Conservation (phyloP, 2,797 vertebrate species). For the Chaetophractus vellerosus region DNA sequence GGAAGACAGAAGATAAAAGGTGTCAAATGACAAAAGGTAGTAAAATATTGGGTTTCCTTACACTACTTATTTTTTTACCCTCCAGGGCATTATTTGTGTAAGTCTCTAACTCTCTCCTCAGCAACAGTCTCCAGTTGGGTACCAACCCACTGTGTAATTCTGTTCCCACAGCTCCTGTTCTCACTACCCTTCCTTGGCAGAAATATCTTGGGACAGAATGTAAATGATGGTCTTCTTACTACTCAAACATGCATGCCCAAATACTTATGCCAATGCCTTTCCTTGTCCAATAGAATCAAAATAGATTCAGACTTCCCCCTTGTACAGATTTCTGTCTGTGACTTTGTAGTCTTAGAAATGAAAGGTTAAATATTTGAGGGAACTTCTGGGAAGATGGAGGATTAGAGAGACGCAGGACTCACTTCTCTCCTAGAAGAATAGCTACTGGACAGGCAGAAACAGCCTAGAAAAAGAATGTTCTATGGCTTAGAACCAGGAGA, state of each 20-base stretch:
- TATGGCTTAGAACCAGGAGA: too few species aligned
- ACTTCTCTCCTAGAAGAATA: too few species aligned
- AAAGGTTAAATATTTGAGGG: neutral
- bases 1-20: neutral
- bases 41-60: neutral
- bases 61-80: neutral
- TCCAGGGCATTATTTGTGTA: neutral
- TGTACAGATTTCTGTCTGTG: neutral
- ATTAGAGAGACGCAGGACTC: too few species aligned
- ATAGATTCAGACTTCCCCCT: neutral
- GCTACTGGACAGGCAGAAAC: too few species aligned
- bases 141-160: neutral
- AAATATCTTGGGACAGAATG: neutral
- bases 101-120: neutral
- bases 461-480: too few species aligned
- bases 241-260: neutral
- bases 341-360: constrained; percentile 35
- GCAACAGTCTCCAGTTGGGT: neutral
- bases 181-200: neutral
- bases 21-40: neutral
- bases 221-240: neutral
- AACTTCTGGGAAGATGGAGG: neutral
- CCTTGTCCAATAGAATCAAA: neutral
- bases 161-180: neutral
- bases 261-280: neutral